Evolutionary conservation across 2,888 invertebrate species (phyloP).

Genomic region (Eurois occulta): DNA sequence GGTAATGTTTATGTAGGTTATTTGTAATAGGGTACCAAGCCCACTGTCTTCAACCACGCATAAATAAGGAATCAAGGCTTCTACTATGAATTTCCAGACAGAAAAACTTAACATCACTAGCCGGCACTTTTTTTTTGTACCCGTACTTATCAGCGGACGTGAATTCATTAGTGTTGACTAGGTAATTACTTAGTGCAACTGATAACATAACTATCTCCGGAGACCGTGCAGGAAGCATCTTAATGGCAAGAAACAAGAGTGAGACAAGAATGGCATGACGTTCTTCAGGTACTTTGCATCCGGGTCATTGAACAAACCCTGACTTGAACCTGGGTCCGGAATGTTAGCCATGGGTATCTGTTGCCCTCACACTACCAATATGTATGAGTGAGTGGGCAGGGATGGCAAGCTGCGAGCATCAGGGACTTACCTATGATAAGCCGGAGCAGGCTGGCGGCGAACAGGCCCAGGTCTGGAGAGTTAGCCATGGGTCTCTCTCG

Average conservation of each 20-base stretch:
- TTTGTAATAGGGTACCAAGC: background rate
- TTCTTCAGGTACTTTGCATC: background rate
- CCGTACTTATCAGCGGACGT: background rate
- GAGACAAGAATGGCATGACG: background rate
- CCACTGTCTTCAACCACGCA: background rate
- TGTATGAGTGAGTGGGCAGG: constrained; percentile 52
- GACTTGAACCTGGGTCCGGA: constrained; percentile 79
- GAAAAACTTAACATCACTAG: background rate
- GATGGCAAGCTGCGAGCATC: background rate
- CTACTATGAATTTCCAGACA: background rate
- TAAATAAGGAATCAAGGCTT: background rate
- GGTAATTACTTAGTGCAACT: constrained; percentile 5
- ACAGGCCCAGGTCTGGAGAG: constrained; percentile 90
- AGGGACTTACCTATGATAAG: constrained; percentile 91
- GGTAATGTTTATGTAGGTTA: background rate
- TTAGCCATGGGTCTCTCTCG: constrained; percentile 90
- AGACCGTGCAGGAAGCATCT: background rate
- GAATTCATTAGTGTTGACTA: constrained; percentile 9
- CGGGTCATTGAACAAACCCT: background rate
- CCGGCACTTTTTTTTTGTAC: background rate
- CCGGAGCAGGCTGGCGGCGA: constrained; percentile 91
- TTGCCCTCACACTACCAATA: constrained; percentile 77
- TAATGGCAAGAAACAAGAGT: background rate
- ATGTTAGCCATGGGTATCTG: constrained; percentile 90
- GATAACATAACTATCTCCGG: background rate